Conservation (phyloP, 2,797 vertebrate species). For the Hapalemur alaotrensis region DNA sequence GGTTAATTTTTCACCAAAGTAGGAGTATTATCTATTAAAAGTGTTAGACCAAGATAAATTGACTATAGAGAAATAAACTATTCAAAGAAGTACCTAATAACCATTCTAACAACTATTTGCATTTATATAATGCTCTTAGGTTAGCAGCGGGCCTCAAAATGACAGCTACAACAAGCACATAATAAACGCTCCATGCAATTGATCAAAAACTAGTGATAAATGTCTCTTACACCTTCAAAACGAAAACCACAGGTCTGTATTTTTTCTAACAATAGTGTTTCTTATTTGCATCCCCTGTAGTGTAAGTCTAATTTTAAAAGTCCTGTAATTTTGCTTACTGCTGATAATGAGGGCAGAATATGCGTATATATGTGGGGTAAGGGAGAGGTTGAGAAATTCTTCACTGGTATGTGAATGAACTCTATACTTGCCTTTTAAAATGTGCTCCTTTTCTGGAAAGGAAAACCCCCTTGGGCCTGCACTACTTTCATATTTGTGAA, state of each 20-base stretch:
- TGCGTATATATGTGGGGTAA: not conserved
- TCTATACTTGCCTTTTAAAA: conserved; percentile 37
- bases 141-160: conserved; percentile 5
- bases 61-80: conserved; percentile 42
- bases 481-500: conserved; percentile 43
- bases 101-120: not conserved
- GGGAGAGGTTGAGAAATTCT: not conserved
- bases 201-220: not conserved
- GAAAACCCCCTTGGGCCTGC: conserved; percentile 25
- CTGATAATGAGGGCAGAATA: not conserved
- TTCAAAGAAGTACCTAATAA: conserved; percentile 29
- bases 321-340: not conserved
- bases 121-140: conserved; percentile 27
- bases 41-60: conserved; percentile 41
- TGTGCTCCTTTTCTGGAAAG: conserved; percentile 38
- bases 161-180: not conserved
- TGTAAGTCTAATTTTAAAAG: conserved; percentile 32
- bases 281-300: conserved; percentile 28
- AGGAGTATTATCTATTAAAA: conserved; percentile 16
- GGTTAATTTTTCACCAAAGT: not conserved
- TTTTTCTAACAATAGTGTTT: conserved; percentile 56
- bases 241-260: conserved; percentile 49
- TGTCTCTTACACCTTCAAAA: conserved; percentile 48
- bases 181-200: not conserved
- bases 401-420: not conserved